These are phyloP conservation scores for Mesochorus sp. DNA, from an alignment of 2,888 invertebrate genomes.

Conservation along the genomic window DNA sequence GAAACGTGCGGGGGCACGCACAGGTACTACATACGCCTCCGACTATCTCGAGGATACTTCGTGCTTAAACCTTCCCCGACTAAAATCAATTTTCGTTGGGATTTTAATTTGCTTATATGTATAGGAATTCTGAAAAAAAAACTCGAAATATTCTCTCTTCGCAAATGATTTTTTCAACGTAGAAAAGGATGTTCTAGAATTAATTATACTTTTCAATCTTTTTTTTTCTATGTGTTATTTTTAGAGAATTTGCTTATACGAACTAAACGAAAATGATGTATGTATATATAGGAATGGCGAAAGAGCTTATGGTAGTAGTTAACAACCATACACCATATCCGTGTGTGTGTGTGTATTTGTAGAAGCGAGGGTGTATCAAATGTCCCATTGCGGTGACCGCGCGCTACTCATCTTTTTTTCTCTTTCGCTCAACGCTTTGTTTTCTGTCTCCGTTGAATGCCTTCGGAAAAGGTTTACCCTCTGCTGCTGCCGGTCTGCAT, in stretches of 20 bases:
- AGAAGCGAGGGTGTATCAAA: slow-evolving; percentile 79
- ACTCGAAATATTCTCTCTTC: too few species aligned
- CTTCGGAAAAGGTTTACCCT: slow-evolving; percentile 32
- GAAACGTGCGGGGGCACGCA: slow-evolving; percentile 31
- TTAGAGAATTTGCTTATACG: too few species aligned
- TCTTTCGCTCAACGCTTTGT: not conserved
- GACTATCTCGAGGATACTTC: slow-evolving; percentile 12
- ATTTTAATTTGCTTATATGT: too few species aligned
- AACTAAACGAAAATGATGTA: slow-evolving; percentile 31
- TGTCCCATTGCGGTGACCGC: slow-evolving; percentile 79
- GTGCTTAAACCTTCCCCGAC: too few species aligned
- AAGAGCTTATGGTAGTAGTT: slow-evolving; percentile 37
- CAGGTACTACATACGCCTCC: slow-evolving; percentile 42
- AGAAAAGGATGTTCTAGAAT: too few species aligned
- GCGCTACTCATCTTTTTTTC: slow-evolving; percentile 61
- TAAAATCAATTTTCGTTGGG: too few species aligned
- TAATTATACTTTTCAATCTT: too few species aligned
- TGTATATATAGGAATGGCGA: slow-evolving; percentile 37
- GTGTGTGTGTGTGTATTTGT: too few species aligned
- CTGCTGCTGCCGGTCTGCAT: not conserved
- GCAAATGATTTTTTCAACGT: too few species aligned
- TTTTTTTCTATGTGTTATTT: too few species aligned
- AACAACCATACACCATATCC: slow-evolving; percentile 58
- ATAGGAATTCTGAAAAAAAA: too few species aligned
- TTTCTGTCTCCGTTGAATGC: slow-evolving; percentile 10